Evolutionary conservation across 2,797 vertebrate genomes (phyloP), one percentile per base, ranked within the genome.

Genomic region (Rhynchotus rufescens): DNA sequence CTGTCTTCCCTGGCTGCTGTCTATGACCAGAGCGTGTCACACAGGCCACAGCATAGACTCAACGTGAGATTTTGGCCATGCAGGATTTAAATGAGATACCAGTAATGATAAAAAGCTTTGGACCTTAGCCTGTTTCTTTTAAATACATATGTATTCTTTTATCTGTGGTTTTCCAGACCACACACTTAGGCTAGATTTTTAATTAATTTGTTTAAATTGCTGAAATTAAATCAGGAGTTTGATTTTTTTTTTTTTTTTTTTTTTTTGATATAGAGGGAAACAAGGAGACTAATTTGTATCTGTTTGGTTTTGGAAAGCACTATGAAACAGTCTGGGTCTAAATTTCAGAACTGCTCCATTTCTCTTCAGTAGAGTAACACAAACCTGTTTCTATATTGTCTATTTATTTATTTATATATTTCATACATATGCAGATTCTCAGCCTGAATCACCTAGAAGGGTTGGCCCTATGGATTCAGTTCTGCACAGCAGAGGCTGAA

Each of bases 61-160:
- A 61, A 52, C 84, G 54, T 28, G 3, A 2, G 1, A 1, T 73
- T 92, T 91, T 80, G 92, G 56, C 73, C 84, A 68, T 42, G 56
- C 47, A 66, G 65, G 38, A 78, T 91, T 93, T 73, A 88, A 85
- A 80, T 65, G 69, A 84, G 65, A 62, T 85, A 90, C 22, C 25
- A 72, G 23, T 28, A 60, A 40, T 83, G 62, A 88, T 42, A 66
- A 90, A 77, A 49, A 36, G 54, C 40, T 79, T 82, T 68, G 38
- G 12, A 56, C 82, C 66, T n/a, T 83, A 66, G 30, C 25, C 47
- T 60, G 5, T 45, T 16, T 68, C 59, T 86, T 81, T 57, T 75
- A 90, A 85, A 76, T 52, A 14, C 83, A 73, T 49, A 12, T 77
- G 6, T 30, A 3, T 38, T 87, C 19, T 88, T 71, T 59, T 77